These are phyloP conservation scores for Ethmia dodecea DNA, from an alignment of 2,888 invertebrate genomes.

Conservation along the genomic window DNA sequence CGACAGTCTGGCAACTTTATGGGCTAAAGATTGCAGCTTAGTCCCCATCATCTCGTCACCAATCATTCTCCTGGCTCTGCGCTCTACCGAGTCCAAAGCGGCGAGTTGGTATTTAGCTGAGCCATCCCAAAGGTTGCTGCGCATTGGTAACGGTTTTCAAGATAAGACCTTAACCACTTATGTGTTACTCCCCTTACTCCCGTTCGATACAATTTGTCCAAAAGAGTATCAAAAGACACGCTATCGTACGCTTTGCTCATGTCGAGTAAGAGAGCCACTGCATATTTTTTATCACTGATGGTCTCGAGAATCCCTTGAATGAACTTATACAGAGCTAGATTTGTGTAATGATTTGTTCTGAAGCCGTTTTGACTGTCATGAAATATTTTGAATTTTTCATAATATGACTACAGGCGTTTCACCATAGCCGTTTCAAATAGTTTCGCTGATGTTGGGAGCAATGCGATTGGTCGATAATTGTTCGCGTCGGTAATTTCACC, in stretches of 20 bases:
- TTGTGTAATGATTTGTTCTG: constrained; percentile 12
- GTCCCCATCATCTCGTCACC: no score
- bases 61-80: no score
- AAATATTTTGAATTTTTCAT: constrained; percentile 16
- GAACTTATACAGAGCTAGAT: constrained; percentile 10
- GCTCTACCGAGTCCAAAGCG: no score
- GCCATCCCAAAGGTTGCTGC: no score
- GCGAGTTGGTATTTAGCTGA: no score
- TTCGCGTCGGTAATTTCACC: constrained; percentile 4
- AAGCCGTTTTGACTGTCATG: constrained; percentile 17
- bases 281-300: constrained; percentile 13
- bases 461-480: constrained; percentile 15
- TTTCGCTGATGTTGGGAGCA: constrained; percentile 13
- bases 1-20: no score
- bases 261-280: constrained; percentile 18
- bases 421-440: constrained; percentile 15
- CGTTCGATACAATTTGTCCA: no score
- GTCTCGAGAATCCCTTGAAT: background rate
- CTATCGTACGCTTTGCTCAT: constrained; percentile 23
- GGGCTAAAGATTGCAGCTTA: no score
- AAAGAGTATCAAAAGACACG: constrained; percentile 14
- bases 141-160: no score
- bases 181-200: background rate
- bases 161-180: no score
- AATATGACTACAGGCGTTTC: constrained; percentile 11